Evolutionary conservation across 1,140 invertebrate species (phyloP).

Genomic region (Panonychus citri): DNA sequence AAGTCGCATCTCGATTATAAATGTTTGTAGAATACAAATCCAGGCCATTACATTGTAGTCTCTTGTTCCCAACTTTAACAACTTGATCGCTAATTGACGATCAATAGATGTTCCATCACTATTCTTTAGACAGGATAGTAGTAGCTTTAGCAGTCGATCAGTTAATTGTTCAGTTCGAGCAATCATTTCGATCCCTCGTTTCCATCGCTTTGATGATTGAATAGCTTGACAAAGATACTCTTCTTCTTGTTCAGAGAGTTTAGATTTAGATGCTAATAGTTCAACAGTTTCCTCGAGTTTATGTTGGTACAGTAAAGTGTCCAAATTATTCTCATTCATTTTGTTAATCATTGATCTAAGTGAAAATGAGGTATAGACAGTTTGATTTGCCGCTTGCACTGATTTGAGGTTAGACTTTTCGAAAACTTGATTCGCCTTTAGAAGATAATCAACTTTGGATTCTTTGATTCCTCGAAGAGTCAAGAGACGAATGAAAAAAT

Average conservation of each 20-base stretch:
- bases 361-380: not conserved
- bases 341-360: constrained; percentile 5
- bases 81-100: not conserved
- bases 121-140: constrained; percentile 1
- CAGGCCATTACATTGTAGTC: not conserved
- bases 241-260: constrained; percentile 4
- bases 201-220: constrained; percentile 1
- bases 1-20: not conserved
- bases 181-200: constrained; percentile 9
- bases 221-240: constrained; percentile 6
- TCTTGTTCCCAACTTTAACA: not conserved
- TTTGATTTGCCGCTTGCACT: constrained; percentile 5
- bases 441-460: constrained; percentile 1
- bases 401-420: not conserved
- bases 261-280: constrained; percentile 3
- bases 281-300: constrained; percentile 7
- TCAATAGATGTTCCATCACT: not conserved
- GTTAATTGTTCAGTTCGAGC: not conserved
- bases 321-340: not conserved
- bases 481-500: constrained; percentile 7
- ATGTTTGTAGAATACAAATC: constrained; percentile 1
- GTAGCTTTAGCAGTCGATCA: not conserved
- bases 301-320: not conserved
- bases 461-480: constrained; percentile 7
- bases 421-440: not conserved